Evolutionary conservation across 2,888 invertebrate species (phyloP).

Genomic region (Nymphalis urticae): DNA sequence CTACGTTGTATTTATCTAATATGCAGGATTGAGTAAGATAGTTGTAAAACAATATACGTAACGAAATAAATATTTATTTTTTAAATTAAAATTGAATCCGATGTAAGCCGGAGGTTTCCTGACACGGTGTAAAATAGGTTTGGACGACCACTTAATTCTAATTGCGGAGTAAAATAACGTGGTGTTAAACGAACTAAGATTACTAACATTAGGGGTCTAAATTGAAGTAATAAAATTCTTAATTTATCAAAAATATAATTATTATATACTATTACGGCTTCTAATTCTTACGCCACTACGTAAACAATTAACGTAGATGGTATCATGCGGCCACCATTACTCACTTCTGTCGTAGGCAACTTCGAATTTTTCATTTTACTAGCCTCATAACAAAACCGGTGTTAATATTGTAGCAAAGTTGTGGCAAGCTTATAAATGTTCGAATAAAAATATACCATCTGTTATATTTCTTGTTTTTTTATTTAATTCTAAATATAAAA

Average conservation of each 20-base stretch:
- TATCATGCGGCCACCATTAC: slow-evolving; percentile 56
- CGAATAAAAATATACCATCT: neutral
- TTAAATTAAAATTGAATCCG: no score
- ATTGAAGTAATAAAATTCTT: slow-evolving; percentile 11
- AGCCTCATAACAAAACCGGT: slow-evolving; percentile 14
- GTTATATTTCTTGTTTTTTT: no score
- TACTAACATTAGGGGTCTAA: neutral
- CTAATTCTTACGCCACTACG: slow-evolving; percentile 44
- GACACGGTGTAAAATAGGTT: neutral
- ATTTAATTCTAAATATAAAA: no score
- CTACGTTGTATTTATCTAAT: no score
- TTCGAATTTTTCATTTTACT: slow-evolving; percentile 26
- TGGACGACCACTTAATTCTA: neutral
- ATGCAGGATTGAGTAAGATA: no score
- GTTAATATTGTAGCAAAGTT: slow-evolving; percentile 18
- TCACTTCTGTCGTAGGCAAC: slow-evolving; percentile 49
- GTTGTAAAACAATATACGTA: no score
- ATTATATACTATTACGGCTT: slow-evolving; percentile 11
- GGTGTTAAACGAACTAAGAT: neutral
- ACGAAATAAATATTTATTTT: no score
- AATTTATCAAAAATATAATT: slow-evolving; percentile 14
- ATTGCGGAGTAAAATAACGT: neutral
- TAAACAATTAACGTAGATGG: slow-evolving; percentile 69
- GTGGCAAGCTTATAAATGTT: slow-evolving; percentile 4
- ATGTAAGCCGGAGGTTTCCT: no score